phyloP scores from a whole-genome alignment of 1,140 invertebrate genomes.

The Amphibalanus amphitrite region DNA sequence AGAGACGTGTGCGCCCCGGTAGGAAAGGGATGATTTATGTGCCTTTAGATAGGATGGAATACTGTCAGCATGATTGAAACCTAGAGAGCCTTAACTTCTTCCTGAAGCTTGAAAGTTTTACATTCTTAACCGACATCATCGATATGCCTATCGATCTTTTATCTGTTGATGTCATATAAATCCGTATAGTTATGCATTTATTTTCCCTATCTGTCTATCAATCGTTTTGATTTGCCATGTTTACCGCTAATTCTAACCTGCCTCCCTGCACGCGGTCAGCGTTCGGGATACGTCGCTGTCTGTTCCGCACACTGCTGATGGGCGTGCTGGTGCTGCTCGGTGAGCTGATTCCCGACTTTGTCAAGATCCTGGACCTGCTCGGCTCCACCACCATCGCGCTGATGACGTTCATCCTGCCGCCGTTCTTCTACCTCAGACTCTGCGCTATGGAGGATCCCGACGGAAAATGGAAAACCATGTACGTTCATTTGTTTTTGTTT shows the following conservation, averaged over 20 bases:
- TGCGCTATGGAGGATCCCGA: slow-evolving; percentile 2
- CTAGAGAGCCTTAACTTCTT: no score
- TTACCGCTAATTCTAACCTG: no score
- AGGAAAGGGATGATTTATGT: slow-evolving; percentile 3
- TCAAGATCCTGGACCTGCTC: slow-evolving; percentile 70
- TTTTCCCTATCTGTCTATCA: no score
- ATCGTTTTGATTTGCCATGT: no score
- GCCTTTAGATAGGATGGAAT: no score
- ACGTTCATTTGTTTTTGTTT: no score
- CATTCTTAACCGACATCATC: slow-evolving; percentile 1
- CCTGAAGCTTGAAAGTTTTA: neutral
- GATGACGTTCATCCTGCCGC: slow-evolving; percentile 64
- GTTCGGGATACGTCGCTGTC: slow-evolving; percentile 56
- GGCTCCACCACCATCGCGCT: slow-evolving; percentile 69
- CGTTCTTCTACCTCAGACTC: slow-evolving; percentile 55
- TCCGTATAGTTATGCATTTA: no score
- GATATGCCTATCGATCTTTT: no score
- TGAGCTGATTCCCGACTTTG: slow-evolving; percentile 66
- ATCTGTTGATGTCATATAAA: no score
- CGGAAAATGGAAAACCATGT: neutral
- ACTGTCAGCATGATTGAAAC: no score
- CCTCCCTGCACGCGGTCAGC: slow-evolving; percentile 34
- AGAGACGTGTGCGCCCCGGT: neutral
- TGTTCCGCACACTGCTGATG: slow-evolving; percentile 50
- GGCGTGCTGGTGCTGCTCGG: slow-evolving; percentile 53